These are phyloP conservation scores for Calliopsis andreniformis DNA, from an alignment of 1,140 invertebrate species.

Conservation along the genomic window DNA sequence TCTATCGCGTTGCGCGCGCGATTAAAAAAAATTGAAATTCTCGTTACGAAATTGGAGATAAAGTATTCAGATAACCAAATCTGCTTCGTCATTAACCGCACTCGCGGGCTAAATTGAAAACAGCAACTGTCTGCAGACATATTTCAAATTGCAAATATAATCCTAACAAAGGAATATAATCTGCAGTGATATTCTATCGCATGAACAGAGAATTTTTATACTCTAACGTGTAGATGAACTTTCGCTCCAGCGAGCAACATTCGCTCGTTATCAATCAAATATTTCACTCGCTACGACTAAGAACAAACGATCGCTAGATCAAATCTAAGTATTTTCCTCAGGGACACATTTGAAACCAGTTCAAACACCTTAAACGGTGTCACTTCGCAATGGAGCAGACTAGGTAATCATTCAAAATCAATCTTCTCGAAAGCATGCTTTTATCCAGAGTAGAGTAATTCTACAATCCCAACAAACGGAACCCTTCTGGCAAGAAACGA, in stretches of 20 bases:
- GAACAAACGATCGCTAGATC: background rate
- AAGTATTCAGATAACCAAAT: background rate
- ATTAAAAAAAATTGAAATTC: background rate
- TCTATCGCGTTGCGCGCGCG: background rate
- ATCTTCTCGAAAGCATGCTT: too few relatives aligned
- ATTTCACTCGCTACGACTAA: background rate
- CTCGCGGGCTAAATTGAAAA: background rate
- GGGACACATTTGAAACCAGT: too few relatives aligned
- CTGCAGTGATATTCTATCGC: too few relatives aligned
- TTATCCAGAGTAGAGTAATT: too few relatives aligned
- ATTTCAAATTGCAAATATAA: background rate
- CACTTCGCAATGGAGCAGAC: too few relatives aligned
- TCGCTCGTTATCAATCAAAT: background rate
- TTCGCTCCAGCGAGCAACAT: background rate
- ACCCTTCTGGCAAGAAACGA: background rate
- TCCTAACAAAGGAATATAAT: too few relatives aligned
- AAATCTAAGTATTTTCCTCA: too few relatives aligned
- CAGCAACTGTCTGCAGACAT: too few relatives aligned
- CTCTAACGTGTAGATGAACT: background rate
- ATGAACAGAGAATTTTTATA: background rate
- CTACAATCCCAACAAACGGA: too few relatives aligned
- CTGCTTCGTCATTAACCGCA: background rate
- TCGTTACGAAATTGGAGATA: background rate
- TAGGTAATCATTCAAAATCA: too few relatives aligned
- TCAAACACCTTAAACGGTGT: too few relatives aligned